Base-by-base conservation (phyloP, 2,113 vertebrate genomes). In the Cyprinus carpio region DNA sequence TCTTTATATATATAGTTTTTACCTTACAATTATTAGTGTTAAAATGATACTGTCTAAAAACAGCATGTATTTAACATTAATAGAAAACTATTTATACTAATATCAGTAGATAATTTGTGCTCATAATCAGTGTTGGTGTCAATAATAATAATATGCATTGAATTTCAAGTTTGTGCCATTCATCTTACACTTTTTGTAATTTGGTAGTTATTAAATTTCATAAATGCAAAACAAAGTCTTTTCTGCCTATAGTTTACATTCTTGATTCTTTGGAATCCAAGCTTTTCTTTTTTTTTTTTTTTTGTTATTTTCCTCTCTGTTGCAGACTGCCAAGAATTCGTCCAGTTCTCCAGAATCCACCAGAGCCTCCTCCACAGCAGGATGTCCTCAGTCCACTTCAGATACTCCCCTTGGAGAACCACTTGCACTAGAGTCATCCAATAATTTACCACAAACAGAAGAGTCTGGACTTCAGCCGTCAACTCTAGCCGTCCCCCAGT, bases 281-380 rank as follows among this genome's bases (percentile, higher is more conserved):
- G 67, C 7, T n/a, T 81, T 75, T 12, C 25, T 54, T 46, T 77
- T 10, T 10, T 83, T 81, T 75, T 12, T 37, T 54, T 46, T 77
- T 10, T 10, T 83, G 75, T 75, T 16, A 23, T 51, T 65, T 27
- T 69, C n/a, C 11, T 54, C n/a, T 85, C 58, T 65, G n/a, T 86
- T 89, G 40, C 90, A 93, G 94, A 91, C 83, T 85, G 69, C 88
- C 25, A 77, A 81, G 87, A 87, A 79, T 86, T 65, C 86, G 16
- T 83, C 87, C 80, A 87, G 75, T 86, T 74, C 88, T 82, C 65
- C 87, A 81, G 84, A 87, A 91, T 89, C 88, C 77, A 85, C 15
- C 49, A 60, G 29, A 40, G 65, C 67, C 13, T 27, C 37, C 75
- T 87, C 86, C 87, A 76, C 83, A 89, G 84, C 74, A 46, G 87